Evolutionary conservation across 2,888 invertebrate genomes (phyloP).

Genomic region (Phlogophora meticulosa): DNA sequence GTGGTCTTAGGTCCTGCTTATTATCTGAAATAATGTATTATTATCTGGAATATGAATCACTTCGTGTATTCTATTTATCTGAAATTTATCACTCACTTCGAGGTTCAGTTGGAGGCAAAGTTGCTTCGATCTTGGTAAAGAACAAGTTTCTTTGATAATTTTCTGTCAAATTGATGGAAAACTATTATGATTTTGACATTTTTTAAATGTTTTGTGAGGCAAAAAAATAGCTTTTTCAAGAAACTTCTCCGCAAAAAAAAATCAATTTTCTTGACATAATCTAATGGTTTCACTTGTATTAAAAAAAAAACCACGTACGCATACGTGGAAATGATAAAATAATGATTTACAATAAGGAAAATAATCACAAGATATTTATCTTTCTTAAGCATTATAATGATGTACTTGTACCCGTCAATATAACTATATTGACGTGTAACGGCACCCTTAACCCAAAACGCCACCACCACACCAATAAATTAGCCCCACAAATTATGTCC

Average conservation of each 20-base stretch:
- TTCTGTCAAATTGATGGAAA: conserved; percentile 17
- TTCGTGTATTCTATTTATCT: conserved; percentile 52
- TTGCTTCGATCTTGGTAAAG: background rate
- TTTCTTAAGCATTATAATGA: too few species aligned
- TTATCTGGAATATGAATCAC: conserved; percentile 54
- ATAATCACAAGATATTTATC: too few species aligned
- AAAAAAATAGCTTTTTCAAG: too few species aligned
- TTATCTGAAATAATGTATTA: conserved; percentile 52
- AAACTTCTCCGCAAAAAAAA: too few species aligned
- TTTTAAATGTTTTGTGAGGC: background rate
- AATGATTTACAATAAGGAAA: background rate
- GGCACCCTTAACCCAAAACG: conserved; percentile 14
- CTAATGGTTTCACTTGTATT: too few species aligned
- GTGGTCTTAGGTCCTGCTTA: conserved; percentile 52
- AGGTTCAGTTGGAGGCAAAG: conserved; percentile 13
- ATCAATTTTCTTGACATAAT: too few species aligned
- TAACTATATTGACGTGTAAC: conserved; percentile 5
- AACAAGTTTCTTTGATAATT: background rate
- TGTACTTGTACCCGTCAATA: too few species aligned
- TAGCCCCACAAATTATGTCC: conserved; percentile 46
- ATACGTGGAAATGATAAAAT: background rate
- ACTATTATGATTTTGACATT: too few species aligned
- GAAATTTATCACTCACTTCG: conserved; percentile 51
- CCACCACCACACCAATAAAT: conserved; percentile 33
- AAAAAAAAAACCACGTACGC: too few species aligned